Percentiles rank a stretch among this genome's conserved stretches.
These are phyloP conservation scores for Pangasius mekongensis DNA, from an alignment of 2,797 vertebrate genomes.

Conservation along the genomic window DNA sequence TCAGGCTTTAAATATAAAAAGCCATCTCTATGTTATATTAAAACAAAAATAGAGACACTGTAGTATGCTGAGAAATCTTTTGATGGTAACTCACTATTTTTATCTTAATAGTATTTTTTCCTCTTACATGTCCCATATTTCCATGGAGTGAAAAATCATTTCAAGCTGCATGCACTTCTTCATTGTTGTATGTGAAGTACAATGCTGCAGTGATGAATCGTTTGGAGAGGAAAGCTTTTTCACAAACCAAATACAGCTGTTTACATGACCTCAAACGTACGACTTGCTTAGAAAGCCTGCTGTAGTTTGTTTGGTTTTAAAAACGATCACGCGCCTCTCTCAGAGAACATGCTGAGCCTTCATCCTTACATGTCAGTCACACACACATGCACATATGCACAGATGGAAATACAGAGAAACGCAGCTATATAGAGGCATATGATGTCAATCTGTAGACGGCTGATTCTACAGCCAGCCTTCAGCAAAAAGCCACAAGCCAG, in stretches of 20 bases:
- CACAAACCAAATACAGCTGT: conserved; percentile 52
- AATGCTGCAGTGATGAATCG: conserved; percentile 46
- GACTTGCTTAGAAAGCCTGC: conserved; percentile 39
- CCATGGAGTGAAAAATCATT: conserved; percentile 44
- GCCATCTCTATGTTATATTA: not conserved
- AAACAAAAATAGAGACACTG: conserved; percentile 18
- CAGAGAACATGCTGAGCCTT: conserved; percentile 23
- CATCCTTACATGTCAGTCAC: conserved; percentile 21
- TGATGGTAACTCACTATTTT: conserved; percentile 28
- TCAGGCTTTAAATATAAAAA: not conserved
- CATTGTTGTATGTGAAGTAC: conserved; percentile 36
- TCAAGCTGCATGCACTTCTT: conserved; percentile 50
- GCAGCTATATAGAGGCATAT: conserved; percentile 22
- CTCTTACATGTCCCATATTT: conserved; percentile 27
- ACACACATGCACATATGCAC: conserved; percentile 27
- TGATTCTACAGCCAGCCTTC: conserved; percentile 21
- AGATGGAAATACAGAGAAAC: conserved; percentile 26
- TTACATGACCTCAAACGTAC: conserved; percentile 52
- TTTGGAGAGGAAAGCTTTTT: conserved; percentile 33
- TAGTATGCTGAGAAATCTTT: conserved; percentile 20
- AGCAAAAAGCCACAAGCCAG: conserved; percentile 35
- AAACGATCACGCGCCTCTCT: conserved; percentile 11
- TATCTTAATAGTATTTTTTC: conserved; percentile 8
- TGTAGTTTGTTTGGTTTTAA: conserved; percentile 34
- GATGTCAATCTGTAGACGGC: conserved; percentile 38